phyloP scores from a whole-genome alignment of 2,797 vertebrate genomes.

The Xenentodon cancila region DNA sequence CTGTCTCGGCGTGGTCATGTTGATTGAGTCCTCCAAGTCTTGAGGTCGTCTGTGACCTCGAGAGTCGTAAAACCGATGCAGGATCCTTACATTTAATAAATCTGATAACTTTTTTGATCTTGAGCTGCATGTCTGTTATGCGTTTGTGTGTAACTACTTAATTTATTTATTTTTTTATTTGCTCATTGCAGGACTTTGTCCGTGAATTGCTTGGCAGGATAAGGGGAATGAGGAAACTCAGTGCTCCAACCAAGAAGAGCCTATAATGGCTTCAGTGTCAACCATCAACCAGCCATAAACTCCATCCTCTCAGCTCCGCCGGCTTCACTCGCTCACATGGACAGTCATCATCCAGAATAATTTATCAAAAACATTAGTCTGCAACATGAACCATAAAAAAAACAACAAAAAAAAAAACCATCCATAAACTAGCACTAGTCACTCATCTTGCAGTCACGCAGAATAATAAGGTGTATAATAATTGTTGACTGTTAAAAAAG shows the following conservation, averaged over 20 bases:
- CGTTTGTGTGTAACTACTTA: background rate
- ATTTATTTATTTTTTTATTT: conserved; percentile 1
- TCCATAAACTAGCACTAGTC: conserved; percentile 52
- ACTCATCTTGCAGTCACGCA: conserved; percentile 35
- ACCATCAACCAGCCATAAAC: conserved; percentile 44
- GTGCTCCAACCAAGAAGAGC: conserved; percentile 93
- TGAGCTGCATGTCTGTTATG: background rate
- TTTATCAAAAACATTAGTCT: conserved; percentile 44
- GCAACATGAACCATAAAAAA: conserved; percentile 41
- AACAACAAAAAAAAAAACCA: no score
- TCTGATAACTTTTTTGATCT: background rate
- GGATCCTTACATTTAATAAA: background rate
- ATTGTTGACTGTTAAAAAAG: conserved; percentile 60
- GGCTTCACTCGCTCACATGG: conserved; percentile 47
- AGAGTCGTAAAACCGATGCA: no score
- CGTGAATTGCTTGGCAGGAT: conserved; percentile 94
- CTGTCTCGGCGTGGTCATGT: no score
- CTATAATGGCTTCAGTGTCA: conserved; percentile 81
- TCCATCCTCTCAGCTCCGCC: conserved; percentile 49
- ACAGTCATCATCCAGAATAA: conserved; percentile 49
- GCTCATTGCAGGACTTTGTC: conserved; percentile 88
- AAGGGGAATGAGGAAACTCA: conserved; percentile 97
- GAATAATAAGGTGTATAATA: conserved; percentile 50
- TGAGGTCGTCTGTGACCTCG: no score
- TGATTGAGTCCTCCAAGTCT: no score